Evolutionary conservation across 2,888 invertebrate species (phyloP), one percentile per base, ranked within the genome.

Genomic region (Rhynchonema sp.): DNA sequence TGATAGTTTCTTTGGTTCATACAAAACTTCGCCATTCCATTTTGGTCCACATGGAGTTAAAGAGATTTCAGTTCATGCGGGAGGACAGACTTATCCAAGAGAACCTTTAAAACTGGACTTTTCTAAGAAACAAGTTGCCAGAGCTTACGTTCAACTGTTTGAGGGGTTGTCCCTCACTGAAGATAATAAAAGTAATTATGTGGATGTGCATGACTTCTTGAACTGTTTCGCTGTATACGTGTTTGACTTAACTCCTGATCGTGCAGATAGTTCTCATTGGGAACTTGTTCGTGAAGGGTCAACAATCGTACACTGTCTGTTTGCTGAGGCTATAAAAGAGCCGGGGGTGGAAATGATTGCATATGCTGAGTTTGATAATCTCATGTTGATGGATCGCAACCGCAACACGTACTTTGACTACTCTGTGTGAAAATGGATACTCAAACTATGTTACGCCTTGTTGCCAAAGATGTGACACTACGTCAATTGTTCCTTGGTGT

Each of bases 311-410:
- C 27, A 46, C 13, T 25, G n/a, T 17, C 23, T 25, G 2, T 57
- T 57, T 46, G n/a, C 20, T 25, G 29, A 6, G 22, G 53, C 52
- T 27, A 46, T 58, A 13, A 25, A 52, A 6, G 53, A 49, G 13
- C n/a, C 49, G 13, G 58, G 58, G n/a, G 13, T 29, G 2, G 54
- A 58, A 29, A 23, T 52, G 53, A 58, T 58, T 27, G 27, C 27
- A 28, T 53, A 53, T 53, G 58, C 30, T 27, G 58, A 58, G 29
- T 49, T 27, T 22, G 58, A 58, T 29, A 58, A 53, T 26, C 29
- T 58, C 46, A 2, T 27, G 13, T 53, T 28, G 52, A 53, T 58
- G 3, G 52, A 58, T 23, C 22, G 28, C 2, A 53, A 30, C 54
- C 23, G 53, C 27, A 53, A 25, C 29, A 22, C 53, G 46, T 58